Base-by-base conservation (phyloP, 53 echinoderm and acorn worm genomes). In the Echinarachnius parma region DNA sequence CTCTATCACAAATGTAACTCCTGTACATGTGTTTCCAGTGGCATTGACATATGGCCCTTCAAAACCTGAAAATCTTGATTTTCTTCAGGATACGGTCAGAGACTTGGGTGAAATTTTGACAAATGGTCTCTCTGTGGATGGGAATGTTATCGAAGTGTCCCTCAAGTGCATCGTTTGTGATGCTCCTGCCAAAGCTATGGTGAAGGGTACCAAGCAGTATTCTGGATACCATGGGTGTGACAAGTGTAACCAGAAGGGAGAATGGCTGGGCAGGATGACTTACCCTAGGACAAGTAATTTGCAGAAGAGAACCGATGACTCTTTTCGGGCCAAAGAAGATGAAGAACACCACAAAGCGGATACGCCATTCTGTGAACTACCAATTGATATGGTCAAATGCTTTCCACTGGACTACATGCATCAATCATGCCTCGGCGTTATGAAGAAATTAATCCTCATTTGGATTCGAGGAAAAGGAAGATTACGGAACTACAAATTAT, bases 381-480 rank as follows among this genome's bases (percentile, higher is more conserved):
- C 80, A 39, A 75, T 87, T 34, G 83, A 79, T 31, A 87, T 87
- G 82, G 75, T 87, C 14, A 65, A 83, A 33, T 32, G 30, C 4
- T 87, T 83, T 22, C 88, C 88, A 37, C 11, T 83, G 3, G 79
- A 83, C 60, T 83, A 79, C 44, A 87, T 87, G 84, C 84, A 84
- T 35, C 75, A 75, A 50, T 80, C 79, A 5, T 85, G 85, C 54
- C 74, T 85, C 19, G 85, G 85, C 21, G 79, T 79, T 1, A 70
- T 85, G 61, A 52, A 65, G 30, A 61, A 71, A 45, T 47, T 88
- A 20, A 24, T 88, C 7, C 66, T 75, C 7, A 50, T 84, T 39
- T 89, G 89, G 89, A 83, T 31, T 39, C 52, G 77, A 35, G 89
- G 89, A 69, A 81, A 81, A 34, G 76, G 81, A 23, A 47, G 81